Evolutionary conservation across 2,797 vertebrate genomes (phyloP), one percentile per base, ranked within the genome.

Genomic region (Pampus argenteus): DNA sequence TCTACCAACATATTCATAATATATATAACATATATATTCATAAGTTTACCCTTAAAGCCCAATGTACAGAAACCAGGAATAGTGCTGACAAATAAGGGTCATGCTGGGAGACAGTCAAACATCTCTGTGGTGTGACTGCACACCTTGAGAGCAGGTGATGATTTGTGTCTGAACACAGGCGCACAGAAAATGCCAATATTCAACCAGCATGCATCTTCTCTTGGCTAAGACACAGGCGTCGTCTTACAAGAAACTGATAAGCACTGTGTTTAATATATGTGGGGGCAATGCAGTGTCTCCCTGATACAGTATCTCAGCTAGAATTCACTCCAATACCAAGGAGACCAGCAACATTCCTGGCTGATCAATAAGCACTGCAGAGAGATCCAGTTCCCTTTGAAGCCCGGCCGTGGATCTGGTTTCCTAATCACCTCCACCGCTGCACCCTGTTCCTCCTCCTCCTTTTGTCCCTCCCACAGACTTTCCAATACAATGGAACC

Each of bases 331-430:
- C 70, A 64, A 74, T 66, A 74, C 65, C 70, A 66, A 69, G 40
- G 75, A 89, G 82, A 84, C 72, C 72, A 76, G 85, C 76, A 86
- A 88, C 89, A 90, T 89, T 91, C 82, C 82, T 79, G 60, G 59
- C 72, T 90, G 89, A 95, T 94, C 94, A 92, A 93, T 92, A 91
- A 83, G 84, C 81, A 84, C 89, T 88, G 89, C 90, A 83, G 90
- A 90, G 86, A 88, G 88, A 93, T 93, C 88, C 79, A 77, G 86
- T 87, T 93, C 77, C 77, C 80, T 93, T 91, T 93, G 90, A 93
- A 91, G 88, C 77, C 22, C 40, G 85, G 86, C 76, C 69, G 61
- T 87, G 87, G 93, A 89, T 94, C 92, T 94, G 93, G 89, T 94
- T 94, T 91, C 90, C 89, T 92, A 93, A 93, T 93, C 88, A 91